These are phyloP conservation scores for Eremobia ochroleuca DNA, from an alignment of 2,888 invertebrate genomes.

Conservation along the genomic window DNA sequence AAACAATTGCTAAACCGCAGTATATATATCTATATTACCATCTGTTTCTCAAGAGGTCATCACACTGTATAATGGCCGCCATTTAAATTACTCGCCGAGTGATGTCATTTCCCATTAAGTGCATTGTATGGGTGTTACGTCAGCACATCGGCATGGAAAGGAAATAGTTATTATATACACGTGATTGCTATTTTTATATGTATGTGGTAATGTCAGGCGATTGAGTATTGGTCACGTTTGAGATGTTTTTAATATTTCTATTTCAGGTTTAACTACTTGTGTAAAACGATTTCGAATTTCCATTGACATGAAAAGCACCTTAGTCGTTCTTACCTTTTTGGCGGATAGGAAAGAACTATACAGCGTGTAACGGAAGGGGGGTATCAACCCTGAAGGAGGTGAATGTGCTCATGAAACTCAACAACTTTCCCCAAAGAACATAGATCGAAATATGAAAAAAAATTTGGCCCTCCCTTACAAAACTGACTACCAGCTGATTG, in stretches of 20 bases:
- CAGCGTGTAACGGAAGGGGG: too few relatives aligned
- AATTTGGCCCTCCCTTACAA: too few relatives aligned
- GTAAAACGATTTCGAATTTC: background rate
- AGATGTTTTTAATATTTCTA: background rate
- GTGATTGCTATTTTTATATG: constrained; percentile 24
- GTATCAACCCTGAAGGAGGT: too few relatives aligned
- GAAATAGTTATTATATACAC: constrained; percentile 72
- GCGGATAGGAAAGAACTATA: too few relatives aligned
- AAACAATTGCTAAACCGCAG: constrained; percentile 23
- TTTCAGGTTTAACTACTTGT: background rate
- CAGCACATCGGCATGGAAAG: constrained; percentile 71
- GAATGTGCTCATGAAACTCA: too few relatives aligned
- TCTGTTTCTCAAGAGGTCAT: constrained; percentile 61
- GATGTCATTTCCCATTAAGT: constrained; percentile 71
- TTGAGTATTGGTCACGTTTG: background rate
- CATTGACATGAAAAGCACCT: background rate
- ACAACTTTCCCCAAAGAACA: too few relatives aligned
- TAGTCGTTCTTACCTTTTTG: too few relatives aligned
- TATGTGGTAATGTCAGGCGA: constrained; percentile 3
- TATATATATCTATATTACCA: constrained; percentile 15
- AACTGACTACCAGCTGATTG: too few relatives aligned
- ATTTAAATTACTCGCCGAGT: constrained; percentile 56
- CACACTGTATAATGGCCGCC: constrained; percentile 48
- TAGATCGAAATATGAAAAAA: too few relatives aligned
- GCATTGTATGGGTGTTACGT: constrained; percentile 76